Evolutionary conservation across 2,113 vertebrate species (phyloP).

Genomic region (Ictalurus furcatus): DNA sequence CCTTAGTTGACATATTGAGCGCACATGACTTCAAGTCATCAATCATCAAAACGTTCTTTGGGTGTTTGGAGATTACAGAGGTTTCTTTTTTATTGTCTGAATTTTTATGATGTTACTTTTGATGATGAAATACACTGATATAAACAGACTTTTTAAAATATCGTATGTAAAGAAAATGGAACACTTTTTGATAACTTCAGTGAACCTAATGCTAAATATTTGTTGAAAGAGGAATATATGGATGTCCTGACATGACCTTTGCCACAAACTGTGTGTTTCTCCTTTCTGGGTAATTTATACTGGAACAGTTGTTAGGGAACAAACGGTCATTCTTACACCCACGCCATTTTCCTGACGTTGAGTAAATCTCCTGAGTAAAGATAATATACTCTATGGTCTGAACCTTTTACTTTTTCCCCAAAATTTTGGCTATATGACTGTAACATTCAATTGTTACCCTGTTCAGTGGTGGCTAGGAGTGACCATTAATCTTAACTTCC

Average conservation of each 20-base stretch:
- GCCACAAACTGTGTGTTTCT: constrained; percentile 15
- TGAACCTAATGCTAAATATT: constrained; percentile 26
- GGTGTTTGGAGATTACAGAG: constrained; percentile 34
- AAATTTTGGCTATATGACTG: constrained; percentile 25
- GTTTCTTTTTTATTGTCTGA: constrained; percentile 10
- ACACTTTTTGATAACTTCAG: constrained; percentile 6
- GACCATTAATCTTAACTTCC: constrained; percentile 34
- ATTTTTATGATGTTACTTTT: neutral
- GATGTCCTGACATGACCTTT: constrained; percentile 37
- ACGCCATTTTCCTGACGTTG: constrained; percentile 46
- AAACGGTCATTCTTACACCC: constrained; percentile 41
- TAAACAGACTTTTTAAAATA: neutral
- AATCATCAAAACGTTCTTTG: constrained; percentile 18
- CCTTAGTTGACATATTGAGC: constrained; percentile 52
- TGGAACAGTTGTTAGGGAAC: constrained; percentile 23
- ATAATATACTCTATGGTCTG: constrained; percentile 51
- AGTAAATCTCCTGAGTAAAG: constrained; percentile 46
- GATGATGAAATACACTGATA: neutral
- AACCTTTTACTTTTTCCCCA: constrained; percentile 27
- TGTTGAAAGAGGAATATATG: constrained; percentile 1
- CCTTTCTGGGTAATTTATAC: constrained; percentile 17
- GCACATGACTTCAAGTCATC: constrained; percentile 43
- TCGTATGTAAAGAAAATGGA: neutral
- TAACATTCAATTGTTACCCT: constrained; percentile 13
- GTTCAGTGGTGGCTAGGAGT: constrained; percentile 1